Conservation (phyloP, 2,888 invertebrate genomes). For the Heliothis peltigera region DNA sequence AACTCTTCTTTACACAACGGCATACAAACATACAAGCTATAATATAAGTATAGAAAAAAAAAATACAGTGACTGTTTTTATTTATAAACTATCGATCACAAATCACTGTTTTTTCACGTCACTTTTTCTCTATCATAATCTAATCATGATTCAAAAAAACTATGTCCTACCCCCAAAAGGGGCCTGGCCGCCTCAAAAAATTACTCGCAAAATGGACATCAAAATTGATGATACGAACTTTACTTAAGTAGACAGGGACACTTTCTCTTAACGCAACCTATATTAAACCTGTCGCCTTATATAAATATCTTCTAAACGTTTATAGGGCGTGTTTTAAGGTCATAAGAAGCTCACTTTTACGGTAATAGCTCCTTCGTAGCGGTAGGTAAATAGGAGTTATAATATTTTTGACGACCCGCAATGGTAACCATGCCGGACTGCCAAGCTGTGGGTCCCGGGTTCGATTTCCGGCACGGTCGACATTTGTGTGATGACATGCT, state of each 20-base stretch:
- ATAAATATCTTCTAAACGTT: constrained; percentile 34
- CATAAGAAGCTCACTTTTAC: constrained; percentile 32
- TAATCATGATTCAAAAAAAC: neutral
- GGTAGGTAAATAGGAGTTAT: constrained; percentile 17
- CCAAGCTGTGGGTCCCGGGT: too few relatives aligned
- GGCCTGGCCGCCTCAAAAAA: neutral
- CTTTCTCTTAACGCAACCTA: constrained; percentile 8
- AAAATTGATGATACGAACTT: constrained; percentile 11
- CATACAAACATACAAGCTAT: too few relatives aligned
- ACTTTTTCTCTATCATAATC: neutral
- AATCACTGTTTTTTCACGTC: neutral
- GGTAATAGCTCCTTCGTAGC: constrained; percentile 22
- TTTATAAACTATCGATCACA: neutral
- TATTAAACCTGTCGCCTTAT: constrained; percentile 23
- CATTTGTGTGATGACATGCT: too few relatives aligned
- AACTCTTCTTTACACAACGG: too few relatives aligned
- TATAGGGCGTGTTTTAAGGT: constrained; percentile 25
- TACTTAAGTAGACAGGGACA: neutral
- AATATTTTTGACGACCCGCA: too few relatives aligned
- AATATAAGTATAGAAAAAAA: too few relatives aligned
- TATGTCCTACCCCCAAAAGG: neutral
- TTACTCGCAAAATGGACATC: constrained; percentile 11
- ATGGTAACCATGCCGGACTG: too few relatives aligned
- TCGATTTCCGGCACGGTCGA: too few relatives aligned
- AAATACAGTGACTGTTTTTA: too few relatives aligned